Conservation (phyloP, 2,797 vertebrate species). For the Enteromius viviparus region DNA sequence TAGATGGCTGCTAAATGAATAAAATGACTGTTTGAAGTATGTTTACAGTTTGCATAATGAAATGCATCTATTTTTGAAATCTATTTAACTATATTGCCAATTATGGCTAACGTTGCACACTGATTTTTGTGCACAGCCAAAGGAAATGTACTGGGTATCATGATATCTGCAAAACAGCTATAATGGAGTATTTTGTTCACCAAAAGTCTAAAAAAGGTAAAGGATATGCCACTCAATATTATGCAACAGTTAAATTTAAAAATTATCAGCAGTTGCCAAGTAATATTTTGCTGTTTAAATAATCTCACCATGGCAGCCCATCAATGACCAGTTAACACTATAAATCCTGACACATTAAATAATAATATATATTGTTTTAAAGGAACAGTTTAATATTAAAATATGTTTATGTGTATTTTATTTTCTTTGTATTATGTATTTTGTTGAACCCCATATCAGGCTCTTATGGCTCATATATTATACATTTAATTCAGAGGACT, state of each 20-base stretch:
- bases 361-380: not conserved
- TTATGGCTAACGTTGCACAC: not conserved
- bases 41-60: not conserved
- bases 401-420: not conserved
- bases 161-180: not conserved
- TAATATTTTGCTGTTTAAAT: not conserved
- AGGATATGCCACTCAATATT: not conserved
- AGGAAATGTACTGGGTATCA: not conserved
- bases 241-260: not conserved
- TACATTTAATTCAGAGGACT: not conserved
- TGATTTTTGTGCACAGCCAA: not conserved
- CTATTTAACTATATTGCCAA: not conserved
- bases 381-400: not conserved
- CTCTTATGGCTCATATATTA: not conserved
- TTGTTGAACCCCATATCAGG: not conserved
- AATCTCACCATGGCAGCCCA: not conserved
- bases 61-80: not conserved
- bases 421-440: not conserved
- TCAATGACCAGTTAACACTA: not conserved
- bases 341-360: not conserved
- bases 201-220: not conserved
- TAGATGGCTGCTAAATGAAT: not conserved
- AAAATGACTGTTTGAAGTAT: not conserved
- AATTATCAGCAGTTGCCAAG: not conserved
- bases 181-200: not conserved